Evolutionary conservation across 2,113 vertebrate species (phyloP).

Genomic region (Prunella himalayana): DNA sequence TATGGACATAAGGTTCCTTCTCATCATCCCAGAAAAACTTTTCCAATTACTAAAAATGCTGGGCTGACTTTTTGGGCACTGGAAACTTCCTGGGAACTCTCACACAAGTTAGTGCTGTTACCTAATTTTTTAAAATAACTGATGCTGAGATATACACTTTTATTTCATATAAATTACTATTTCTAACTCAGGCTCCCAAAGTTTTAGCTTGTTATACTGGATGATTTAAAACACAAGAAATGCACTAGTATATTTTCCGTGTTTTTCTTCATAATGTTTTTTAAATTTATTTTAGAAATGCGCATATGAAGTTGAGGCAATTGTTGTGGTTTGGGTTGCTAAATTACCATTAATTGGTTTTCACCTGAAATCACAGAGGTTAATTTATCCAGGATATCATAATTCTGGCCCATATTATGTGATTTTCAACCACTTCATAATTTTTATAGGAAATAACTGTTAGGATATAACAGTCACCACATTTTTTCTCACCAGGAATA

Average conservation of each 20-base stretch:
- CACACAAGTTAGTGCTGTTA: not conserved
- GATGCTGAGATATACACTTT: not conserved
- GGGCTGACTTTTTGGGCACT: not conserved
- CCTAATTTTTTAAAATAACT: not conserved
- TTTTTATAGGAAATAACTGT: not conserved
- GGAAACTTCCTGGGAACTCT: not conserved
- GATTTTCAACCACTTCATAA: not conserved
- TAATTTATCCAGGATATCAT: not conserved
- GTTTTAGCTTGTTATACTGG: not conserved
- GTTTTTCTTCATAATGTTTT: not conserved
- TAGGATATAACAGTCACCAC: not conserved
- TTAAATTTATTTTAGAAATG: not conserved
- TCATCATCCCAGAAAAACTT: not conserved
- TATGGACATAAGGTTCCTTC: not conserved
- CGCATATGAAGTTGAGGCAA: not conserved
- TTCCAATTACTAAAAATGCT: not conserved
- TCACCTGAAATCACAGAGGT: not conserved
- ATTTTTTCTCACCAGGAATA: not conserved
- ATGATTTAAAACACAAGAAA: not conserved
- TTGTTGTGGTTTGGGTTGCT: not conserved
- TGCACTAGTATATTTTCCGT: not conserved
- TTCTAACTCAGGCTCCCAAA: not conserved
- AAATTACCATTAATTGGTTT: not conserved
- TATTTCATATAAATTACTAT: not conserved
- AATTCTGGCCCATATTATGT: not conserved